Base-by-base conservation (phyloP, 2,797 vertebrate species). In the Gymnodraco acuticeps region DNA sequence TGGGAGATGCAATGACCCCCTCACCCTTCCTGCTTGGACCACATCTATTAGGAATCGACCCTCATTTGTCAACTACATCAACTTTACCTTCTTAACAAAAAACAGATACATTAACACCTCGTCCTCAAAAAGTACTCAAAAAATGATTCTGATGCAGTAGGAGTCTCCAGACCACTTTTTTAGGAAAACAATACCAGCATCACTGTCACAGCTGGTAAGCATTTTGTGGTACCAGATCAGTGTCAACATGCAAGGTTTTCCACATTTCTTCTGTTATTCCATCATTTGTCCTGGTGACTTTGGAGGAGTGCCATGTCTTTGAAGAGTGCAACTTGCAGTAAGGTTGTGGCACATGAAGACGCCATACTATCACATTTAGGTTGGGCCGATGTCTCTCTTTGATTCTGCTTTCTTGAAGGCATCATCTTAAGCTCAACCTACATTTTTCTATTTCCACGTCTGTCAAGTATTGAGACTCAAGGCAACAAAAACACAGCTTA, bases 221-320 rank as follows among this genome's bases (percentile, higher is more conserved):
- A 47, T 48, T 10, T 19, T 12, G 19, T 65, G 46, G 4, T 19
- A 46, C 50, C 23, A 47, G 19, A 58, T 46, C 48, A 43, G 38
- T 15, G 43, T 31, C 41, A 16, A 16, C 13, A 52, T 5, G 2
- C 14, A 41, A 16, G 0, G 0, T 38, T 15, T 67, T 58, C 10
- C 19, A 6, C 15, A 14, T 70, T 67, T 74, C 41, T 33, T 58
- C 45, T 43, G 5, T 56, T 59, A 62, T 19, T 46, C 48, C 45
- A 42, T 41, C 1, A 10, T 33, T 2, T 15, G 3, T 61, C 6
- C 50, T 17, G 10, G 19, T 20, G 3, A 16, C 46, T 43, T 62
- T 48, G 27, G 23, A 67, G 67, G 61, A 47, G 16, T 15, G 31
- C 11, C 0, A 0, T 65, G 20, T 46, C 79, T 65, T 51, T 59